Percentiles rank a stretch among this genome's conserved stretches.
Evolutionary conservation across 2,797 vertebrate species (phyloP).

Genomic region (Mus caroli): DNA sequence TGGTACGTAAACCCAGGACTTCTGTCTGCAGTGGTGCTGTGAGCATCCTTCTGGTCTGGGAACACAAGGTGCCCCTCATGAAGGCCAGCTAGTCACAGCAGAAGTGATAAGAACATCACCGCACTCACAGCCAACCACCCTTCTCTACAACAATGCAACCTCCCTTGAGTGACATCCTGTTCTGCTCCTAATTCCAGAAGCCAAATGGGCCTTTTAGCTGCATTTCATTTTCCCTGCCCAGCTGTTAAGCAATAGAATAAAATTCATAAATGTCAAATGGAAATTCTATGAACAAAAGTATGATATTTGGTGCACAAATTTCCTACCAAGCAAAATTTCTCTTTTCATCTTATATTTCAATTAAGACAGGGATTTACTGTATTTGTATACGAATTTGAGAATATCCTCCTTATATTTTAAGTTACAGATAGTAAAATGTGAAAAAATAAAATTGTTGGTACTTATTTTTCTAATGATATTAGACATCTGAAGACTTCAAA

Average conservation of each 20-base stretch:
- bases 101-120: neutral
- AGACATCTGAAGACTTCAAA: slow-evolving; percentile 29
- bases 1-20: neutral
- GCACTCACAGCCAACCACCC: neutral
- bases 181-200: slow-evolving; percentile 2
- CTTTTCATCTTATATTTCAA: neutral
- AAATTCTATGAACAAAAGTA: slow-evolving; percentile 18
- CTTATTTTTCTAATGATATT: neutral
- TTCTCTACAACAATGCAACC: neutral
- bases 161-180: neutral
- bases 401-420: slow-evolving; percentile 12
- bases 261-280: slow-evolving; percentile 26
- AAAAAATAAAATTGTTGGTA: slow-evolving; percentile 7
- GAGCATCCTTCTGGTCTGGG: slow-evolving; percentile 13
- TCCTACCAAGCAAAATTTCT: slow-evolving; percentile 31
- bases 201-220: slow-evolving; percentile 32
- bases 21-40: neutral
- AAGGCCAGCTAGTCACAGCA: neutral
- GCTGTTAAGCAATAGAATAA: slow-evolving; percentile 50
- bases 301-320: neutral
- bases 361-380: slow-evolving; percentile 2
- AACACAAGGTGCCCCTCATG: neutral
- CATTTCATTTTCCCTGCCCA: slow-evolving; percentile 49
- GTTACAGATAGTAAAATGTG: slow-evolving; percentile 38
- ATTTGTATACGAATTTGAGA: neutral